phyloP scores from a whole-genome alignment of 2,797 vertebrate genomes.

The Gymnoscopelus microlampas region DNA sequence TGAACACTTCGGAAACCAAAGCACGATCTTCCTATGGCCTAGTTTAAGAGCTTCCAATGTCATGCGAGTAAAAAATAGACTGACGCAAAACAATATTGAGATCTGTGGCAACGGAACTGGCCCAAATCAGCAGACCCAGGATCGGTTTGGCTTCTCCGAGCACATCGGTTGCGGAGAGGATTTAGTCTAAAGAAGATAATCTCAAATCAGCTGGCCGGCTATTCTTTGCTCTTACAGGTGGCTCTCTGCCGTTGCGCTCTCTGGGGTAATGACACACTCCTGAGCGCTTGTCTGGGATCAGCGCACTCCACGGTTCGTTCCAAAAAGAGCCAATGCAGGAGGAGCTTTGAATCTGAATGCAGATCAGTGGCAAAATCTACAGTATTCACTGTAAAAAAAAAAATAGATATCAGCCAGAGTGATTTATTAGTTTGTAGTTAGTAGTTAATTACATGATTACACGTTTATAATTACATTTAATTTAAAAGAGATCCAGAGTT shows the following conservation, averaged over 20 bases:
- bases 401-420: too few species aligned
- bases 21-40: slow-evolving; percentile 72
- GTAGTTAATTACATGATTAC: too few species aligned
- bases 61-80: slow-evolving; percentile 65
- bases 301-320: slow-evolving; percentile 26
- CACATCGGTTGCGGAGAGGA: slow-evolving; percentile 37
- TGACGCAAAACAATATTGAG: slow-evolving; percentile 62
- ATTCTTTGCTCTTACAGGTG: slow-evolving; percentile 56
- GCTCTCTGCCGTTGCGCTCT: slow-evolving; percentile 38
- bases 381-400: neutral
- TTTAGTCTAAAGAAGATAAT: slow-evolving; percentile 62
- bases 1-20: slow-evolving; percentile 77
- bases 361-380: neutral
- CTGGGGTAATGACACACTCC: slow-evolving; percentile 33
- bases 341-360: neutral
- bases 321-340: neutral
- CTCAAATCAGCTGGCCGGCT: slow-evolving; percentile 26
- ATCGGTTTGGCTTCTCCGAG: slow-evolving; percentile 44
- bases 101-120: slow-evolving; percentile 47
- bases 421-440: too few species aligned
- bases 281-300: slow-evolving; percentile 39
- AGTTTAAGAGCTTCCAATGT: slow-evolving; percentile 68
- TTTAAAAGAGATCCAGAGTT: too few species aligned
- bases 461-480: too few species aligned
- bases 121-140: slow-evolving; percentile 43